Evolutionary conservation across 2,113 vertebrate species (phyloP).

Genomic region (Oreotrochilus melanogaster): DNA sequence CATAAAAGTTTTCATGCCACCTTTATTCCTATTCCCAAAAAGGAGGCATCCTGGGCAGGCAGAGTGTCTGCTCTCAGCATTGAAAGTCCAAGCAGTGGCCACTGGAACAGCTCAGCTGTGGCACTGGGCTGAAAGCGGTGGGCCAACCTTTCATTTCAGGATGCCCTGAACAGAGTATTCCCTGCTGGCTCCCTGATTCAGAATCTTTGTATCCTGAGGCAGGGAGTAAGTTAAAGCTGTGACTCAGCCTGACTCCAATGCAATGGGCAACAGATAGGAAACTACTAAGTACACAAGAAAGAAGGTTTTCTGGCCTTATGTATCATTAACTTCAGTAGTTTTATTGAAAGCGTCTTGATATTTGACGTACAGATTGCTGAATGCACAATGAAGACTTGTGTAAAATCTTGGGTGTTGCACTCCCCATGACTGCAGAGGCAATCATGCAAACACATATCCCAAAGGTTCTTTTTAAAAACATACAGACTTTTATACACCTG

Average conservation of each 20-base stretch:
- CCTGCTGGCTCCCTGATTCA: background rate
- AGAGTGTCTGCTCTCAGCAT: background rate
- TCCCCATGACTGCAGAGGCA: background rate
- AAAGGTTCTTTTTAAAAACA: background rate
- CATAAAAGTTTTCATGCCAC: background rate
- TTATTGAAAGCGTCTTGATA: background rate
- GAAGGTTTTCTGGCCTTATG: background rate
- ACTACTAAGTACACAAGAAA: background rate
- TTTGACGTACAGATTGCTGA: background rate
- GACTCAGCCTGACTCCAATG: background rate
- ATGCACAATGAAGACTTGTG: background rate
- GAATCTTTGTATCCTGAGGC: background rate
- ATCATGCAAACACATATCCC: background rate
- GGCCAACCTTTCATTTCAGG: background rate
- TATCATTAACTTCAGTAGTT: background rate
- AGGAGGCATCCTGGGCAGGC: background rate
- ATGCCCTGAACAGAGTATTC: background rate
- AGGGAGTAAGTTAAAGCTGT: background rate
- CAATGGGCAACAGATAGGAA: background rate
- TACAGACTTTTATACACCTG: background rate
- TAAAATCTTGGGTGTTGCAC: background rate
- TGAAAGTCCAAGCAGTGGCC: rapidly evolving
- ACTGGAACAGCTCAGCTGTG: background rate
- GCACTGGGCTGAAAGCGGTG: rapidly evolving
- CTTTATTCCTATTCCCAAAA: rapidly evolving